phyloP scores from a whole-genome alignment of 2,113 vertebrate genomes.

The Embiotoca jacksoni region DNA sequence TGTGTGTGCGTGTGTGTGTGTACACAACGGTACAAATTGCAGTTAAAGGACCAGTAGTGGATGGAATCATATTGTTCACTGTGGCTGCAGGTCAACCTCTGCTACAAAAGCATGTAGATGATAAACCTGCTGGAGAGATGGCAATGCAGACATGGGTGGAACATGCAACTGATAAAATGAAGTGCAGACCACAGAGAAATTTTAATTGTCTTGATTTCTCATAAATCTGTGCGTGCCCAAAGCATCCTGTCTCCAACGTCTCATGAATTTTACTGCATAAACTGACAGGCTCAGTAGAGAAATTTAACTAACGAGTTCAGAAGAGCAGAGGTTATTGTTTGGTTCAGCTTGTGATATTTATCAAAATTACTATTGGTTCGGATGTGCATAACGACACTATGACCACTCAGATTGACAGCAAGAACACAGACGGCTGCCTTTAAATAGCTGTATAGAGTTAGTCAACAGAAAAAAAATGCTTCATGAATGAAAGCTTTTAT shows the following conservation, averaged over 20 bases:
- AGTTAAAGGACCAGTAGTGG: no score
- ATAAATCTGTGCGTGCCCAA: background rate
- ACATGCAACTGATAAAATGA: constrained; percentile 11
- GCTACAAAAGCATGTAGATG: no score
- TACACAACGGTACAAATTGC: background rate
- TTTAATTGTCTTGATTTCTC: constrained; percentile 14
- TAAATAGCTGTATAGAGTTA: background rate
- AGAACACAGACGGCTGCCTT: background rate
- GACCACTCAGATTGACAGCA: background rate
- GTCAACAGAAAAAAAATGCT: constrained; percentile 1
- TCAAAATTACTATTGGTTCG: no score
- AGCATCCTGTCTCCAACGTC: background rate
- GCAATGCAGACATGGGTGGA: background rate
- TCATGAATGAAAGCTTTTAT: background rate
- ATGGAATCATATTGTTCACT: no score
- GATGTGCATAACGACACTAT: no score
- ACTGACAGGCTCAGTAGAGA: background rate
- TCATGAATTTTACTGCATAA: background rate
- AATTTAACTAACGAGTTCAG: background rate
- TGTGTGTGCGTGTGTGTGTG: constrained; percentile 12
- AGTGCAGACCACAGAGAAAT: background rate
- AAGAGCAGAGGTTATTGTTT: background rate
- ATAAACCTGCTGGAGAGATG: no score
- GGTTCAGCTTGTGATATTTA: background rate
- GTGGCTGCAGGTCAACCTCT: no score